Evolutionary conservation across 2,888 invertebrate species (phyloP).

Genomic region (Teinopalpus imperialis): DNA sequence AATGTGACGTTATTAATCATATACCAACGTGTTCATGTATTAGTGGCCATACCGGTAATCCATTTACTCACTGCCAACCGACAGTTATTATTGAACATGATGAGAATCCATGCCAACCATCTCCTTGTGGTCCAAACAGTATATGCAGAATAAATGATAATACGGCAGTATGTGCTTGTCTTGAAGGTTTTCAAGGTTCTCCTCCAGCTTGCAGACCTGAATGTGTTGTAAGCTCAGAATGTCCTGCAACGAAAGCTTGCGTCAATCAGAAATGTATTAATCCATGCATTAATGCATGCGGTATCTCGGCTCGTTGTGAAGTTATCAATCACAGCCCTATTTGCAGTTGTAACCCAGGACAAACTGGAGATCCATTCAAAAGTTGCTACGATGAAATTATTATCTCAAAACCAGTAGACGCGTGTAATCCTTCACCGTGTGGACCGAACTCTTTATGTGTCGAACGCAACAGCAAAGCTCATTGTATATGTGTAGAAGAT

Average conservation of each 20-base stretch:
- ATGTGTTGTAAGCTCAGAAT: constrained; percentile 92
- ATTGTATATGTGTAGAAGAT: constrained; percentile 88
- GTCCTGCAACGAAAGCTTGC: constrained; percentile 90
- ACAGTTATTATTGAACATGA: constrained; percentile 50
- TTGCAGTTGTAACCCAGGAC: constrained; percentile 89
- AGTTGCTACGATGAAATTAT: constrained; percentile 83
- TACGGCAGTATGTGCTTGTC: constrained; percentile 90
- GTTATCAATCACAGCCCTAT: constrained; percentile 94
- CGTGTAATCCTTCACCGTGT: constrained; percentile 90
- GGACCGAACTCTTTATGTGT: constrained; percentile 90
- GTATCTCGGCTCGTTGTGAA: constrained; percentile 88
- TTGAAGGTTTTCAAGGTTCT: constrained; percentile 88
- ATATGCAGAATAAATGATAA: constrained; percentile 89
- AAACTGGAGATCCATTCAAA: constrained; percentile 91
- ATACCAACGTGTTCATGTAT: constrained; percentile 87
- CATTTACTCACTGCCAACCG: constrained; percentile 81
- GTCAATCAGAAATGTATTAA: constrained; percentile 91
- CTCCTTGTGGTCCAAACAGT: constrained; percentile 90
- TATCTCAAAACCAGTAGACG: constrained; percentile 64
- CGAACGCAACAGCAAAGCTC: constrained; percentile 84
- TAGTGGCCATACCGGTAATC: constrained; percentile 87
- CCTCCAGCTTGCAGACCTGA: constrained; percentile 92
- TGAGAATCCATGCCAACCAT: constrained; percentile 88
- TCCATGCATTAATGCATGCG: constrained; percentile 92
- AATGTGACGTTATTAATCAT: constrained; percentile 88